Base-by-base conservation (phyloP, 2,113 vertebrate genomes). In the Formicarius rufipectus region DNA sequence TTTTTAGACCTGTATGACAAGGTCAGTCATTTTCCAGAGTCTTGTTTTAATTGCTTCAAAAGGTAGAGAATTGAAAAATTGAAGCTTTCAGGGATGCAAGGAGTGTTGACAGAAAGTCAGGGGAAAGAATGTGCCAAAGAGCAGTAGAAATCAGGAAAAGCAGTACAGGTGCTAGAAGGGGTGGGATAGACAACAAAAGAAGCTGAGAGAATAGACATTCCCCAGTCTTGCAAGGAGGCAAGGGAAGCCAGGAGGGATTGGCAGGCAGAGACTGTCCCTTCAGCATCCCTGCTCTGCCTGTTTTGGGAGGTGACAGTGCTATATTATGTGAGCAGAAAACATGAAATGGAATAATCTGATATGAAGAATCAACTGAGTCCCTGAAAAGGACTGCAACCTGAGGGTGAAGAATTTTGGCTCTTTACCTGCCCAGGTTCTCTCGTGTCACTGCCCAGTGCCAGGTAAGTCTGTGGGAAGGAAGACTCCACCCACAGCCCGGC, bases 401-500 rank as follows among this genome's bases (percentile, higher is more conserved):
- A 45, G 19, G 23, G 44, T 30, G 52, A 59, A 68, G 37, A 76
- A 19, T 2, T 52, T 52, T 31, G 58, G 6, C 40, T 66, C 72
- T 66, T 75, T 4, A 40, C 20, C 24, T 31, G 18, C 19, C 7
- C 50, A 23, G 25, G 23, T n/a, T 49, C 1, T 39, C n/a, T 66
- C 53, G 7, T 53, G 21, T 58, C 1, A 1, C 37, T 55, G 52
- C 14, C 18, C 3, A 2, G 14, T 55, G 11, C 16, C 56, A 8
- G 52, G 74, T 31, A 49, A 24, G 13, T n/a, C 55, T 63, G 6
- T 45, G 40, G 37, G 68, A 87, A 91, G 44, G 21, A 64, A 9
- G 13, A 28, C 5, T 14, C 7, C 27, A 24, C 7, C 10, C 0
- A 0, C 1, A 1, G 35, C 60, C 56, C 6, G 1, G 1, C 24